These are phyloP conservation scores for Naso thynnoides DNA, from an alignment of 2,797 vertebrate species.

Conservation along the genomic window DNA sequence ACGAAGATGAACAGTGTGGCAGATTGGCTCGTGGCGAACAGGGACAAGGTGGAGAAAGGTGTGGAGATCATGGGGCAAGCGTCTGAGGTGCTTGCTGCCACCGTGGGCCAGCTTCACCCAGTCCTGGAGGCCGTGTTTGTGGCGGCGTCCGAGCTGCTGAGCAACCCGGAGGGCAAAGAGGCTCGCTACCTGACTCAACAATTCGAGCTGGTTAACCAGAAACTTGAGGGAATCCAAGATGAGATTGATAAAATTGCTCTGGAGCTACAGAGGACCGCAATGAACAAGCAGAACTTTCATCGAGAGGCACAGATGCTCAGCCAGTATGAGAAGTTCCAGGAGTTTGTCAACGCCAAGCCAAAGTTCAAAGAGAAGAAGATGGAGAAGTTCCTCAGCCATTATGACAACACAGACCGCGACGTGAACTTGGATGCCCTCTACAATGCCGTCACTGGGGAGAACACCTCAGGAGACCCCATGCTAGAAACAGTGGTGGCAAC, in stretches of 20 bases:
- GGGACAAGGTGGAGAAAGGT: slow-evolving; percentile 86
- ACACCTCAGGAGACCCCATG: slow-evolving; percentile 76
- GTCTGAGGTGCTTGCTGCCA: slow-evolving; percentile 85
- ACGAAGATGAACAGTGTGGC: slow-evolving; percentile 81
- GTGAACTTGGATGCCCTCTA: slow-evolving; percentile 86
- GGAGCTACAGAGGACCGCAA: slow-evolving; percentile 76
- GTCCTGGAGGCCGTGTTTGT: slow-evolving; percentile 86
- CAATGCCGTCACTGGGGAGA: slow-evolving; percentile 81
- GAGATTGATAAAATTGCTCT: slow-evolving; percentile 80
- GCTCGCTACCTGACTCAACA: slow-evolving; percentile 83
- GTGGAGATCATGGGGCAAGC: slow-evolving; percentile 87
- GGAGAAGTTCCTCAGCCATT: slow-evolving; percentile 86
- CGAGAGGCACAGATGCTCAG: slow-evolving; percentile 85
- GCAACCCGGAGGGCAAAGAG: slow-evolving; percentile 84
- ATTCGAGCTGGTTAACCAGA: slow-evolving; percentile 82
- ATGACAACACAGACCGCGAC: slow-evolving; percentile 81
- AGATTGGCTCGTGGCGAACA: slow-evolving; percentile 86
- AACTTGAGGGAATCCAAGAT: slow-evolving; percentile 81
- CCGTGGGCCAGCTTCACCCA: slow-evolving; percentile 86
- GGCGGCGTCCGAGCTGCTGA: slow-evolving; percentile 82
- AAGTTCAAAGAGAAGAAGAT: slow-evolving; percentile 85
- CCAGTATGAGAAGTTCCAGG: slow-evolving; percentile 87
- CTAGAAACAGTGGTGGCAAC: slow-evolving; percentile 79
- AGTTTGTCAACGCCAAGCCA: slow-evolving; percentile 84
- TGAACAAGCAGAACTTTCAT: slow-evolving; percentile 88